phyloP scores from a whole-genome alignment of 2,797 vertebrate genomes.

The Microcaecilia unicolor region DNA sequence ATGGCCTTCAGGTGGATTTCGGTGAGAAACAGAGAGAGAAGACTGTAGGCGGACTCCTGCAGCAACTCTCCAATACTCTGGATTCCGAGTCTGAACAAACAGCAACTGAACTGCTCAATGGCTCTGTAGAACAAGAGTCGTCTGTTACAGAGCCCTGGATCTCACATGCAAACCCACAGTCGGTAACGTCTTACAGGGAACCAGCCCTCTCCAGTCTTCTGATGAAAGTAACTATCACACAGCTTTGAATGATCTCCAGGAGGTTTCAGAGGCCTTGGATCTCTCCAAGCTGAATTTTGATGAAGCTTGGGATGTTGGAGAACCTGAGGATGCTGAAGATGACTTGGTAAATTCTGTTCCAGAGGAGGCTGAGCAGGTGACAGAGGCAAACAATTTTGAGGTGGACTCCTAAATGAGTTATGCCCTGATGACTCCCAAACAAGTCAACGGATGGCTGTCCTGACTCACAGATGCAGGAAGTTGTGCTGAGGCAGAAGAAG shows the following conservation, averaged over 20 bases:
- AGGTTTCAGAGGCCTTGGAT: neutral
- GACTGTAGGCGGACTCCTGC: conserved; percentile 14
- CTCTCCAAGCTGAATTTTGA: neutral
- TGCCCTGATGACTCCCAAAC: too few species aligned
- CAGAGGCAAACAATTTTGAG: conserved; percentile 33
- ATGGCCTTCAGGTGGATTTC: conserved; percentile 28
- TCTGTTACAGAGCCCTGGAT: conserved; percentile 6
- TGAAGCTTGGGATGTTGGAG: neutral
- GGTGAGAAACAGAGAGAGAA: conserved; percentile 3
- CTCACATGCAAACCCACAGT: neutral
- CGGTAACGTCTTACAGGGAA: conserved; percentile 28
- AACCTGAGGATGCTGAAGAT: conserved; percentile 13
- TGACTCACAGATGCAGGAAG: neutral
- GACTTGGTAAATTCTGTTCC: conserved; percentile 33
- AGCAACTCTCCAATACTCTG: conserved; percentile 14
- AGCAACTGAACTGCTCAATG: conserved; percentile 17
- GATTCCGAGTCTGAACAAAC: conserved; percentile 40
- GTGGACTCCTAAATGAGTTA: too few species aligned
- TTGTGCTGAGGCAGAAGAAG: conserved; percentile 37
- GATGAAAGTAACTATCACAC: conserved; percentile 65
- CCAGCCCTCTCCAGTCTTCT: conserved; percentile 62
- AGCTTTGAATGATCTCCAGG: conserved; percentile 26
- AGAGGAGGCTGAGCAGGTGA: conserved; percentile 22
- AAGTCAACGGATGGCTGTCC: neutral
- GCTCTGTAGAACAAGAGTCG: too few species aligned